Percentiles rank a stretch among this genome's conserved stretches.
Conservation (phyloP, 2,888 invertebrate species). For the Drosophila sordidula region DNA sequence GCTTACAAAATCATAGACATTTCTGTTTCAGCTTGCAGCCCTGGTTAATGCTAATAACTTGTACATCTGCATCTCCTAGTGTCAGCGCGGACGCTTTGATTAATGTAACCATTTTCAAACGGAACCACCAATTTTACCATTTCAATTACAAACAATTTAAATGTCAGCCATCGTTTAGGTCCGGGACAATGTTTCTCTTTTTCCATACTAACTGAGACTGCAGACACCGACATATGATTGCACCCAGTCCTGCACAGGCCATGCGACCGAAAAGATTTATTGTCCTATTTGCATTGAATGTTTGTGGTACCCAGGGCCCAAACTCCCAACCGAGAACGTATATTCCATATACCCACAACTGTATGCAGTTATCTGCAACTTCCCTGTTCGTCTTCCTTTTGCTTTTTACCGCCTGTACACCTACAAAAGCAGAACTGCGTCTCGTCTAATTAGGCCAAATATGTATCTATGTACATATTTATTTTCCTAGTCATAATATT, state of each 20-base stretch:
- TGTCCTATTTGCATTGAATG: constrained; percentile 30
- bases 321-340: constrained; percentile 2
- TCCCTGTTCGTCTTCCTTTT: not conserved
- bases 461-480: too few species aligned
- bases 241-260: constrained; percentile 1
- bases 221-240: constrained; percentile 11
- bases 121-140: constrained; percentile 57
- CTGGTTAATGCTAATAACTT: not conserved
- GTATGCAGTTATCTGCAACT: constrained; percentile 2
- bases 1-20: not conserved
- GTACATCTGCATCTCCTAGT: not conserved
- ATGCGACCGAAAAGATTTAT: constrained; percentile 48
- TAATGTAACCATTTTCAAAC: constrained; percentile 46
- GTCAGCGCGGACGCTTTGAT: constrained; percentile 23
- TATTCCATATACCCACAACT: not conserved
- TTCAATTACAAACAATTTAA: constrained; percentile 69
- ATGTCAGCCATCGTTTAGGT: constrained; percentile 51
- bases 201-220: constrained; percentile 9
- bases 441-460: too few species aligned
- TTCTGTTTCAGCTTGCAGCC: not conserved
- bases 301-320: not conserved
- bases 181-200: constrained; percentile 10
- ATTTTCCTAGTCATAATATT: too few species aligned
- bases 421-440: too few species aligned
- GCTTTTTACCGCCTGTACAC: not conserved